These are phyloP conservation scores for Chelonia mydas DNA, from an alignment of 2,797 vertebrate genomes.

Conservation along the genomic window DNA sequence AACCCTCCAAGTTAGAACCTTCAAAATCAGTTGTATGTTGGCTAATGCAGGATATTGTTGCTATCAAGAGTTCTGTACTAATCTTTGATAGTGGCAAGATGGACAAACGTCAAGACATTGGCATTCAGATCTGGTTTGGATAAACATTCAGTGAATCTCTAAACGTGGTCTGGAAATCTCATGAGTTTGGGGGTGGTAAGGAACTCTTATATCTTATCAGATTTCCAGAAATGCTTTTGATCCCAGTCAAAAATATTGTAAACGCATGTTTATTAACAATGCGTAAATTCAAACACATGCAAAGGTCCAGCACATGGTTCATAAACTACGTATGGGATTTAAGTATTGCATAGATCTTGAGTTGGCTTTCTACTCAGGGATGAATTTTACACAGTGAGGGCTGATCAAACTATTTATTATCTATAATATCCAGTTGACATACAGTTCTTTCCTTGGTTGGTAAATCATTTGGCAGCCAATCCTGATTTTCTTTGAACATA, in stretches of 20 bases:
- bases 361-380: not conserved
- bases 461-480: not conserved
- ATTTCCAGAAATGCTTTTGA: not conserved
- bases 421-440: not conserved
- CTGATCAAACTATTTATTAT: not conserved
- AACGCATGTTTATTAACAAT: not conserved
- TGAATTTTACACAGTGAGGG: not conserved
- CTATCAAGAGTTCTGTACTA: not conserved
- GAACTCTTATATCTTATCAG: not conserved
- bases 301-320: not conserved
- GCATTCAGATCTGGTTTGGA: constrained; percentile 3
- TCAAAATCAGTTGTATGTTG: constrained; percentile 3
- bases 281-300: not conserved
- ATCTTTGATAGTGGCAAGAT: constrained; percentile 18
- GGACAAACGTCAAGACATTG: not conserved
- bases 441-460: not conserved
- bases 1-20: not conserved
- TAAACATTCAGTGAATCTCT: not conserved
- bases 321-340: not conserved
- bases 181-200: not conserved
- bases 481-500: not conserved
- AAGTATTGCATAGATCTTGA: not conserved
- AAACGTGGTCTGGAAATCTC: not conserved
- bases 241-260: not conserved
- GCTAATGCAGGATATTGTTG: not conserved